Conservation (phyloP, 1,140 invertebrate species). For the Pomacea maculata region DNA sequence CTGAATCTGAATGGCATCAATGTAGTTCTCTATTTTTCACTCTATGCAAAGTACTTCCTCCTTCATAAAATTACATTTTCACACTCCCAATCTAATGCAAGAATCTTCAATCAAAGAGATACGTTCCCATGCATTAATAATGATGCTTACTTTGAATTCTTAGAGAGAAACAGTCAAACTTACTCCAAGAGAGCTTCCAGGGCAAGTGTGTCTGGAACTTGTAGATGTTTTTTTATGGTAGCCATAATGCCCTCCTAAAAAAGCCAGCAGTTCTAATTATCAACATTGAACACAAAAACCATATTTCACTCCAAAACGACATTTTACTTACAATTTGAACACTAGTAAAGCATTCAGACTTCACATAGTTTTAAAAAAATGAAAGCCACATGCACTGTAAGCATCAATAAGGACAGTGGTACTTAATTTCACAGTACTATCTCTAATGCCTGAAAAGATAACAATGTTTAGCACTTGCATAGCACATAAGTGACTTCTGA, state of each 20-base stretch:
- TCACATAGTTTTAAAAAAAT: not conserved
- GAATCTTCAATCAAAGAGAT: not conserved
- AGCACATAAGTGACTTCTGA: too few species aligned
- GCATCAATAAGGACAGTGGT: not conserved
- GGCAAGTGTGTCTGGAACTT: conserved; percentile 75
- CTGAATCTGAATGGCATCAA: too few species aligned
- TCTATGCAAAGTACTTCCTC: not conserved
- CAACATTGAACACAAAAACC: too few species aligned
- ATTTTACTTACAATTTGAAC: not conserved
- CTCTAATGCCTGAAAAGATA: too few species aligned
- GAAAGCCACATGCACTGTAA: not conserved
- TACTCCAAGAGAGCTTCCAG: conserved; percentile 85
- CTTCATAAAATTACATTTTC: not conserved
- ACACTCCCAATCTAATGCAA: not conserved
- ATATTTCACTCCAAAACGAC: not conserved
- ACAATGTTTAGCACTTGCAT: too few species aligned
- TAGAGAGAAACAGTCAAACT: conserved; percentile 63
- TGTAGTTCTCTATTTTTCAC: not conserved
- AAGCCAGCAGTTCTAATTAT: conserved; percentile 13
- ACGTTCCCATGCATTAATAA: not conserved
- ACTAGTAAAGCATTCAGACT: not conserved
- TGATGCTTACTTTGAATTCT: not conserved
- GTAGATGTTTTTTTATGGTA: conserved; percentile 77
- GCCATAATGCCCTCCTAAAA: conserved; percentile 75
- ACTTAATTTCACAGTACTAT: not conserved